phyloP scores from a whole-genome alignment of 2,888 invertebrate species.

The Cerastis leucographa region DNA sequence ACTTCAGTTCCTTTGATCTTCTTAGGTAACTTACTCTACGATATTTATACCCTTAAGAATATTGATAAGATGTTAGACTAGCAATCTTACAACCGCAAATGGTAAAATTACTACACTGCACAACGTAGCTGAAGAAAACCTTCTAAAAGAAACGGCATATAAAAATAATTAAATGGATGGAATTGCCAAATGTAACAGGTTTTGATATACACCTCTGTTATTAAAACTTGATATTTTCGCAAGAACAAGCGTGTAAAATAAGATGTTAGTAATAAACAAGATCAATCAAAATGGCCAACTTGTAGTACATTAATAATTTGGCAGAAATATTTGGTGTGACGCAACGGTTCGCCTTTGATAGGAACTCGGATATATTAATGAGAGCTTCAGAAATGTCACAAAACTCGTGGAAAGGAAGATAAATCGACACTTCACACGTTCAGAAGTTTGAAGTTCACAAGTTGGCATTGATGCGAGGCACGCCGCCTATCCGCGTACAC shows the following conservation, averaged over 20 bases:
- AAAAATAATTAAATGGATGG: slow-evolving; percentile 15
- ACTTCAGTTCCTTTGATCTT: slow-evolving; percentile 5
- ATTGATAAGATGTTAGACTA: not conserved
- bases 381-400: slow-evolving; percentile 64
- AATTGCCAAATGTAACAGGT: slow-evolving; percentile 35
- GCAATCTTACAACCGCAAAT: not conserved
- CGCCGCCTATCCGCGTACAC: slow-evolving; percentile 54
- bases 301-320: slow-evolving; percentile 58
- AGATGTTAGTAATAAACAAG: slow-evolving; percentile 57
- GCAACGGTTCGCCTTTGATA: slow-evolving; percentile 61
- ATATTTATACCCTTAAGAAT: not conserved
- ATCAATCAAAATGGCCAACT: slow-evolving; percentile 61
- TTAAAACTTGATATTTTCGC: slow-evolving; percentile 45
- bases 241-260: slow-evolving; percentile 59
- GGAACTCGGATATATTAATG: slow-evolving; percentile 64
- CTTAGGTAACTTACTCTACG: slow-evolving; percentile 1
- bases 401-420: slow-evolving; percentile 65
- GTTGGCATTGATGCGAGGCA: slow-evolving; percentile 67
- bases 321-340: slow-evolving; percentile 57
- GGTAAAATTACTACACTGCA: not conserved
- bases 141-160: not conserved
- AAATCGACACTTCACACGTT: slow-evolving; percentile 70
- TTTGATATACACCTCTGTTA: slow-evolving; percentile 30
- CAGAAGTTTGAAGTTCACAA: slow-evolving; percentile 69
- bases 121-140: not conserved